Conservation (phyloP, 1,140 invertebrate genomes). For the Leptinotarsa defecta region DNA sequence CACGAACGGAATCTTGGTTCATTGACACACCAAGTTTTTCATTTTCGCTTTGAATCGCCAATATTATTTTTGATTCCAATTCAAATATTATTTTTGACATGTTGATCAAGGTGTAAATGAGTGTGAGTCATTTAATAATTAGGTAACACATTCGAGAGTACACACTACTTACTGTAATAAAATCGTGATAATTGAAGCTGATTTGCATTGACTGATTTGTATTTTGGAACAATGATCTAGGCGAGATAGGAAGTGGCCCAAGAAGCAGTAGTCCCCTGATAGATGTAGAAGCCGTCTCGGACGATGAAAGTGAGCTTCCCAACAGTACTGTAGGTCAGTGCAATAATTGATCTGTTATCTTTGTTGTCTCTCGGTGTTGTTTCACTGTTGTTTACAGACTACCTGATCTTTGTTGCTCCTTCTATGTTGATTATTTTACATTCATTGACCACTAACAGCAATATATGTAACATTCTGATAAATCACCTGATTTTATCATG, state of each 20-base stretch:
- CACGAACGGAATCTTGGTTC: constrained; percentile 36
- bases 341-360: constrained; percentile 47
- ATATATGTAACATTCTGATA: neutral
- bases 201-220: constrained; percentile 31
- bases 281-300: constrained; percentile 76
- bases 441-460: neutral
- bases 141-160: no score
- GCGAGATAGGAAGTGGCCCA: constrained; percentile 69
- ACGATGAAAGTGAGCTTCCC: constrained; percentile 59
- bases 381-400: constrained; percentile 40
- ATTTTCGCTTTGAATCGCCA: constrained; percentile 27
- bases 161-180: no score
- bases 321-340: constrained; percentile 68
- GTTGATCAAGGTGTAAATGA: no score
- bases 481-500: neutral
- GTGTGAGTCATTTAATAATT: no score
- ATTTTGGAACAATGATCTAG: constrained; percentile 55
- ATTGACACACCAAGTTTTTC: constrained; percentile 38
- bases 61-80: constrained; percentile 2
- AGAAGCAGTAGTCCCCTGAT: constrained; percentile 70
- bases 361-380: constrained; percentile 54
- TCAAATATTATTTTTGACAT: neutral
- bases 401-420: constrained; percentile 26
- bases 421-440: constrained; percentile 10
- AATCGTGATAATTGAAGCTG: constrained; percentile 2